Evolutionary conservation across 2,888 invertebrate genomes (phyloP).

Genomic region (Sminthurides aquaticus): DNA sequence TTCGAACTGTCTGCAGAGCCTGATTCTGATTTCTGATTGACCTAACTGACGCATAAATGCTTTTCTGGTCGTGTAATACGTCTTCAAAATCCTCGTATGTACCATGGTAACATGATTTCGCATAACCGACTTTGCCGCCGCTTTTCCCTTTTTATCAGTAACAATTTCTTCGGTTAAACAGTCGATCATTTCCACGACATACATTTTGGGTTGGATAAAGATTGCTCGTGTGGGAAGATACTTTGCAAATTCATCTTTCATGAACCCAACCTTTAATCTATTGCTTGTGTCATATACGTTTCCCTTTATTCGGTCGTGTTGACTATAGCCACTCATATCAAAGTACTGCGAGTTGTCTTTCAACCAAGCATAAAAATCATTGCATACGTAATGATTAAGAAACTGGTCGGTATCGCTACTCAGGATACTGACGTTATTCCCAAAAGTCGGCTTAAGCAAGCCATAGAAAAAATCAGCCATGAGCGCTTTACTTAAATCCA

Average conservation of each 20-base stretch:
- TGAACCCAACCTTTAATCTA: not conserved
- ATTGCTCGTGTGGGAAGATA: not conserved
- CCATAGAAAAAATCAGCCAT: not conserved
- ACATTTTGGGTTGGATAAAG: not conserved
- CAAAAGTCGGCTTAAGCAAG: not conserved
- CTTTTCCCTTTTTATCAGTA: not conserved
- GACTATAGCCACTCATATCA: not conserved
- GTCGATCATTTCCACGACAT: not conserved
- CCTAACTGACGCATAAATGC: not conserved
- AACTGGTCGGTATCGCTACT: not conserved
- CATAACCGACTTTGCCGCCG: not conserved
- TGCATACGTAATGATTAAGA: not conserved
- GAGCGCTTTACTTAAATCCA: not conserved
- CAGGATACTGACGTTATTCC: not conserved
- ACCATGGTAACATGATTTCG: not conserved
- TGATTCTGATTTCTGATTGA: not conserved
- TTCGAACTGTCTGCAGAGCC: not conserved
- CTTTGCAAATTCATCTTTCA: not conserved
- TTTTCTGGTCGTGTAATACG: not conserved
- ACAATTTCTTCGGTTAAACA: not conserved
- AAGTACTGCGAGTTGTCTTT: not conserved
- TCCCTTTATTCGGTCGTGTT: not conserved
- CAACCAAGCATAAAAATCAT: not conserved
- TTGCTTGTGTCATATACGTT: not conserved
- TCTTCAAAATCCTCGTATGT: not conserved